A percentile compares a stretch with the other conserved stretches of the same genome.
Conservation (phyloP, 2,888 invertebrate species). For the Teleiodes luculella region DNA sequence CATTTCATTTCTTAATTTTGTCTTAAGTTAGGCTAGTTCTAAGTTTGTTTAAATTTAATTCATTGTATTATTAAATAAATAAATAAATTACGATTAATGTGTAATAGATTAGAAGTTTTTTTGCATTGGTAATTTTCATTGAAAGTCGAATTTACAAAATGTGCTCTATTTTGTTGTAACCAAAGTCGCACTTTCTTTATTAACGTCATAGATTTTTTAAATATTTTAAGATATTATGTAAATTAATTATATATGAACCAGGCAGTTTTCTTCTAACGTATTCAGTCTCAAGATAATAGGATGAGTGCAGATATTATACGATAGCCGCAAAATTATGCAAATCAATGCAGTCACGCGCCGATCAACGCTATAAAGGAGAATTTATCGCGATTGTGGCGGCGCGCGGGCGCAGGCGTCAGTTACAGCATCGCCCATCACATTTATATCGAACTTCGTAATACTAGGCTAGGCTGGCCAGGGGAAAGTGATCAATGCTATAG, state of each 20-base stretch:
- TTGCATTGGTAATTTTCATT: too few species aligned
- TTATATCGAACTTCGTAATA: slow-evolving; percentile 20
- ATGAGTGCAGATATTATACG: slow-evolving; percentile 8
- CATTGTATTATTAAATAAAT: too few species aligned
- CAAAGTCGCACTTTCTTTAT: not conserved
- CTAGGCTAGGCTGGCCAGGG: slow-evolving; percentile 4
- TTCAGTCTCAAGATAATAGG: not conserved
- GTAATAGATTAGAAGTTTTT: too few species aligned
- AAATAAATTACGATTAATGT: too few species aligned
- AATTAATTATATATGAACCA: not conserved
- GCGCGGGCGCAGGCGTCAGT: not conserved
- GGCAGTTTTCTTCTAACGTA: not conserved
- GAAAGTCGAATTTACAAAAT: too few species aligned
- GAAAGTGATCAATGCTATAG: slow-evolving; percentile 26
- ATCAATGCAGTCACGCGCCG: not conserved
- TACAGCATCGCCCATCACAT: slow-evolving; percentile 9
- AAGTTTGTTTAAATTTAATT: too few species aligned
- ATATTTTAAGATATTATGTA: not conserved
- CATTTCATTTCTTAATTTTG: too few species aligned
- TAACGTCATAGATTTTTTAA: not conserved
- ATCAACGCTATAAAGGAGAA: not conserved
- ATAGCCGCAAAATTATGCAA: slow-evolving; percentile 18
- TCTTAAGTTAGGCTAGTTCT: too few species aligned
- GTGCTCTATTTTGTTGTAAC: too few species aligned
- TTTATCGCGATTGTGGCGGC: not conserved